Base-by-base conservation (phyloP, 2,113 vertebrate genomes). In the Cololabis saira region DNA sequence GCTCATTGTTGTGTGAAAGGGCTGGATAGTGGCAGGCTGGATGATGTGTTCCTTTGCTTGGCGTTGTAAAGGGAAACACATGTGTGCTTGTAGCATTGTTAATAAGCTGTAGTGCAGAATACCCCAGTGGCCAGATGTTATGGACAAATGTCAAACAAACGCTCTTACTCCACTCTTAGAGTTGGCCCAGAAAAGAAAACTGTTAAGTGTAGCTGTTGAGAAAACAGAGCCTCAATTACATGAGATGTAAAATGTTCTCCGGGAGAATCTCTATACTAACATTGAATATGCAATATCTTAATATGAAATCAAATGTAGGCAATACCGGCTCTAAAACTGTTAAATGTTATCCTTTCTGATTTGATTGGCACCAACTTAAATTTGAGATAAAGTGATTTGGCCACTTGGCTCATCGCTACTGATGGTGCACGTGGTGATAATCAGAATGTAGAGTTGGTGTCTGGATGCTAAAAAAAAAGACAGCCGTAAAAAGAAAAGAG, bases 111-210 rank as follows among this genome's bases (percentile, higher is more conserved):
- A 73, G 87, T 77, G 78, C 41, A 43, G 81, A 83, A 87, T 90
- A 79, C 90, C 86, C 89, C 76, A 76, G 83, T 85, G 87, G 82
- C 90, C 90, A 92, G 91, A 93, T 93, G 91, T 92, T 92, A 90
- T 90, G 90, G 88, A 90, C 84, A 83, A 90, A 93, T 89, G 91
- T 92, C 92, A 93, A 93, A 91, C 91, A 91, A 91, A 90, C 71
- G 79, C 84, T 88, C 78, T 88, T 67, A 67, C 83, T 88, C 83
- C 80, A 85, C 79, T 78, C 78, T 76, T 68, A 80, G 74, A 88
- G 73, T 67, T 30, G 48, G 68, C 52, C 69, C 30, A 60, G 61
- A 84, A 52, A 53, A 57, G 63, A 76, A 83, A 79, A 69, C 50
- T 69, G 73, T 83, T 76, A 66, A 83, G 77, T 76, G 84, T 76